These are phyloP conservation scores for Himalopsyche japonica DNA, from an alignment of 2,888 invertebrate species.

Conservation along the genomic window DNA sequence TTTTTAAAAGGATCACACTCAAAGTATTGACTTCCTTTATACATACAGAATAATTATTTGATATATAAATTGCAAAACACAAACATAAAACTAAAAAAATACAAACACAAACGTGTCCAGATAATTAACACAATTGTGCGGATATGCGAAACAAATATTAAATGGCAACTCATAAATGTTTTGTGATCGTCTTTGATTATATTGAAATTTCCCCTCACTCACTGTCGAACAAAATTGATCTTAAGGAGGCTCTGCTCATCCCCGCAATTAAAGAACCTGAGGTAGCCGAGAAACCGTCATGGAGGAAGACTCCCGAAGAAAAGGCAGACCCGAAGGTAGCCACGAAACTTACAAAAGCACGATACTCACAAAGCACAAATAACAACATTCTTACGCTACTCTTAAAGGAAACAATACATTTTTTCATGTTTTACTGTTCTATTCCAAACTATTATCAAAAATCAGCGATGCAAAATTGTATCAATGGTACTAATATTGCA, in stretches of 20 bases:
- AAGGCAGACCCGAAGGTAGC: constrained; percentile 41
- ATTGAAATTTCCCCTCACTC: neutral
- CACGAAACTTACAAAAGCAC: neutral
- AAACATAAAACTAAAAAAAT: no score
- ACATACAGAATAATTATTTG: no score
- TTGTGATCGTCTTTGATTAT: neutral
- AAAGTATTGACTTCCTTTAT: no score
- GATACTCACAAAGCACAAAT: neutral
- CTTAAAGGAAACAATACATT: neutral
- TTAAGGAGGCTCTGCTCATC: constrained; percentile 30
- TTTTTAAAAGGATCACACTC: no score
- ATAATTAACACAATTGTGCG: no score
- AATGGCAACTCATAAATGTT: neutral
- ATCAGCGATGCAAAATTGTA: no score
- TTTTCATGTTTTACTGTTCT: no score
- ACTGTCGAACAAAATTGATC: neutral
- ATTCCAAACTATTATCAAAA: no score
- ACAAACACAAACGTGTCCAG: no score
- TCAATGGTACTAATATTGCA: no score
- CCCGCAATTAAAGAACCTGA: constrained; percentile 40
- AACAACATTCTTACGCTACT: neutral
- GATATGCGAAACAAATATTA: no score
- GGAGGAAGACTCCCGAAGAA: constrained; percentile 36
- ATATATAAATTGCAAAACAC: no score
- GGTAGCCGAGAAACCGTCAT: constrained; percentile 24